A percentile compares a stretch with the other conserved stretches of the same genome.
These are phyloP conservation scores for Collichthys lucidus DNA, from an alignment of 2,113 vertebrate genomes.

Conservation along the genomic window DNA sequence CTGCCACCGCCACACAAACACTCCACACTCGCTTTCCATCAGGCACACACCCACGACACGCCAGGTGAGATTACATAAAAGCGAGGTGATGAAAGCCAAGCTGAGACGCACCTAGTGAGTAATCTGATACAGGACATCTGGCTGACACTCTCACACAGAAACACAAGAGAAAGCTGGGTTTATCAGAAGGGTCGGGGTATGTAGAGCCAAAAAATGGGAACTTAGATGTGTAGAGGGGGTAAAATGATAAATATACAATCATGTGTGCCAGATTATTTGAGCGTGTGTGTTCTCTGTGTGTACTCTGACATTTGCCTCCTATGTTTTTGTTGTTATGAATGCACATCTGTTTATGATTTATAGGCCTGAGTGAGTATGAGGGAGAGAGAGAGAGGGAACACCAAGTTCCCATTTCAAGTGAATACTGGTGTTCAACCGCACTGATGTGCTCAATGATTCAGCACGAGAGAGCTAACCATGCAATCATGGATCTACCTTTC, in stretches of 20 bases:
- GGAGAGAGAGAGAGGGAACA: conserved; percentile 14
- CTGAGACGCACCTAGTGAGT: conserved; percentile 63
- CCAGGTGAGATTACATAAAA: conserved; percentile 76
- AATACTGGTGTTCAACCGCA: conserved; percentile 57
- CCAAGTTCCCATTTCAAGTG: conserved; percentile 48
- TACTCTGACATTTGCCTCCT: conserved; percentile 31
- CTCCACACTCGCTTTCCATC: background rate
- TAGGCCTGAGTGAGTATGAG: conserved; percentile 7
- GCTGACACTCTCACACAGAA: conserved; percentile 33
- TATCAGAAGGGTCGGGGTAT: conserved; percentile 4
- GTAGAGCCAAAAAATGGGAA: background rate
- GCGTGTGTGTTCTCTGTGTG: conserved; percentile 17
- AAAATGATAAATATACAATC: conserved; percentile 10
- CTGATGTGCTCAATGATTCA: conserved; percentile 74
- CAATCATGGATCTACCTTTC: conserved; percentile 50
- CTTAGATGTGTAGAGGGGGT: conserved; percentile 8
- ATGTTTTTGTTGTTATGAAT: conserved; percentile 56
- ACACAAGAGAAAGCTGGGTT: background rate
- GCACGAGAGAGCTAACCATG: conserved; percentile 65
- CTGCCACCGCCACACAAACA: conserved; percentile 11
- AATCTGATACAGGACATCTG: conserved; percentile 73
- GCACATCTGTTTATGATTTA: conserved; percentile 74
- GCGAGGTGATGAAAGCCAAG: conserved; percentile 69
- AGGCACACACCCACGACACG: conserved; percentile 12
- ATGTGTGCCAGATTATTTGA: conserved; percentile 19